A percentile compares a stretch with the other conserved stretches of the same genome.
Conservation (phyloP, 1,140 invertebrate species). For the Drosophila varians region DNA sequence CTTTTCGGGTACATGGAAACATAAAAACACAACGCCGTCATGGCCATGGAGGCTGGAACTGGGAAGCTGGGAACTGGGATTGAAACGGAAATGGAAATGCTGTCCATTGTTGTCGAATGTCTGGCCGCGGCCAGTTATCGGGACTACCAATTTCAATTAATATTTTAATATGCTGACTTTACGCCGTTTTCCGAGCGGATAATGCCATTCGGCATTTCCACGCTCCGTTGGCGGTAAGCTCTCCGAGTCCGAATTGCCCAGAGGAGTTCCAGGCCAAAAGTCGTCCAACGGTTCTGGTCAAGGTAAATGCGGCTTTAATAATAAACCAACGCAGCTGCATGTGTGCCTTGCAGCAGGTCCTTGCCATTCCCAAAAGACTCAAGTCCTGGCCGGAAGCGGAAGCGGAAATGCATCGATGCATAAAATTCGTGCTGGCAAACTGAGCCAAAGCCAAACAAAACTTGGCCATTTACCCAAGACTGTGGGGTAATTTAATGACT, state of each 20-base stretch:
- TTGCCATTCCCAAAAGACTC: conserved; percentile 16
- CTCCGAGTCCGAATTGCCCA: conserved; percentile 31
- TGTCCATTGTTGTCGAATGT: conserved; percentile 31
- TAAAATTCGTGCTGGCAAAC: conserved; percentile 35
- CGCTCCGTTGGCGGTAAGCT: conserved; percentile 38
- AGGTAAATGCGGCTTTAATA: conserved; percentile 58
- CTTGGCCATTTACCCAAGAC: not conserved
- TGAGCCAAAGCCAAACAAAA: not conserved
- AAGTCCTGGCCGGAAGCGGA: conserved; percentile 28
- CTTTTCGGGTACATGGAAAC: conserved; percentile 34
- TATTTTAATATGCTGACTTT: conserved; percentile 80
- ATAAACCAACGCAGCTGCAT: conserved; percentile 36
- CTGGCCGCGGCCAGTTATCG: conserved; percentile 51
- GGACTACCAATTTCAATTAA: conserved; percentile 76
- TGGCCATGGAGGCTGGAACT: conserved; percentile 7
- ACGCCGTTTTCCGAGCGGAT: conserved; percentile 69
- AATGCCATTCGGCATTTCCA: conserved; percentile 71
- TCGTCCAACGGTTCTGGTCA: conserved; percentile 1
- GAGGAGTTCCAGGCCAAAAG: not conserved
- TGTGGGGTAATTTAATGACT: not conserved
- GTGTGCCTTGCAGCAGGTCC: conserved; percentile 4
- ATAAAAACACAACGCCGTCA: conserved; percentile 13
- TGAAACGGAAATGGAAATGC: conserved; percentile 8
- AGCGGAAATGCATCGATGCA: conserved; percentile 69
- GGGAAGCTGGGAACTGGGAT: conserved; percentile 18